Conservation (phyloP, 2,888 invertebrate genomes). For the Anagyrus pseudococci region DNA sequence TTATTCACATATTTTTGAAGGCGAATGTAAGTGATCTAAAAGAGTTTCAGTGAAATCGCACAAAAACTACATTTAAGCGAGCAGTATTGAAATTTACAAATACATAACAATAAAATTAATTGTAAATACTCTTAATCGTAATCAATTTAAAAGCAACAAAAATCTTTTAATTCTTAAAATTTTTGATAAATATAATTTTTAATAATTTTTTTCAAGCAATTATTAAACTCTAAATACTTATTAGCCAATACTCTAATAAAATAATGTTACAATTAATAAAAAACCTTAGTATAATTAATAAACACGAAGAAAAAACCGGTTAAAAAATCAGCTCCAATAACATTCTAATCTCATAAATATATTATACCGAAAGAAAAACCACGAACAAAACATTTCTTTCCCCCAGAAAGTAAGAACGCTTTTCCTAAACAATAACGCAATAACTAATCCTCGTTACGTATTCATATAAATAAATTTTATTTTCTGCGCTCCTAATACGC, state of each 20-base stretch:
- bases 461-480: background rate
- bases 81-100: background rate
- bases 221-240: background rate
- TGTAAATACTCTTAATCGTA: background rate
- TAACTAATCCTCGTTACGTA: background rate
- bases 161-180: background rate
- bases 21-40: background rate
- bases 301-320: background rate
- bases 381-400: background rate
- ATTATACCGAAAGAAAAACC: conserved; percentile 17
- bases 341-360: background rate
- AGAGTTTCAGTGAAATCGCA: background rate
- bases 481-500: conserved; percentile 18
- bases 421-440: conserved; percentile 15
- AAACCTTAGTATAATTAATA: background rate
- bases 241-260: background rate
- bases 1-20: background rate
- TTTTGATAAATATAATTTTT: background rate
- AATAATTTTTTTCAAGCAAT: background rate
- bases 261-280: background rate
- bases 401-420: conserved; percentile 15
- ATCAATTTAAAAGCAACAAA: conserved; percentile 1
- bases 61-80: background rate
- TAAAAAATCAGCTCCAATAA: background rate
- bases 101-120: background rate